Conservation (phyloP, 2,888 invertebrate species). For the Spisula subtruncata region DNA sequence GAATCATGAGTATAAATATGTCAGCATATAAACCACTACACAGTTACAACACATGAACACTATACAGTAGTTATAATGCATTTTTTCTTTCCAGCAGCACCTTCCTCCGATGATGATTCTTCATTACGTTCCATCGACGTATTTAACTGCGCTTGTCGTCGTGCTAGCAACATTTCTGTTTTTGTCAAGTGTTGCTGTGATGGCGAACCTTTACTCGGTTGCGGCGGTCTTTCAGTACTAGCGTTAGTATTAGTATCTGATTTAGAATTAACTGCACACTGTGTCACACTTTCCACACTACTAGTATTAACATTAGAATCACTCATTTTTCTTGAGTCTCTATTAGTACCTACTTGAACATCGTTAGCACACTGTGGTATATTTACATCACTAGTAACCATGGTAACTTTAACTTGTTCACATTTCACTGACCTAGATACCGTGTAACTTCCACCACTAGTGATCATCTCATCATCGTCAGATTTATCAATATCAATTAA, state of each 20-base stretch:
- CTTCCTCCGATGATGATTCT: not conserved
- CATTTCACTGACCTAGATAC: conserved; percentile 14
- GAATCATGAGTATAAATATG: not conserved
- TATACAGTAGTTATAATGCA: conserved; percentile 50
- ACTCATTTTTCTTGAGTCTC: conserved; percentile 56
- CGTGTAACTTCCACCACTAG: conserved; percentile 36
- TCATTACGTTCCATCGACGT: conserved; percentile 25
- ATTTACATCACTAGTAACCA: conserved; percentile 17
- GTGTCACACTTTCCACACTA: not conserved
- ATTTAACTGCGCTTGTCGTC: conserved; percentile 72
- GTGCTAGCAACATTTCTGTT: conserved; percentile 86
- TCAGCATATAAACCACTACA: not conserved
- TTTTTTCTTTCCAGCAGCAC: conserved; percentile 22
- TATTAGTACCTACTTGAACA: not conserved
- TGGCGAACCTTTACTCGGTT: conserved; percentile 40
- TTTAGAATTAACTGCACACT: not conserved
- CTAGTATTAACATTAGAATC: conserved; percentile 40
- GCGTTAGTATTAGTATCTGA: not conserved
- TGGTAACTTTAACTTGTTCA: conserved; percentile 22
- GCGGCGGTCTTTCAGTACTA: not conserved
- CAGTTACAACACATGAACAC: not conserved
- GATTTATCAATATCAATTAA: conserved; percentile 69
- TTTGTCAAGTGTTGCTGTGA: conserved; percentile 79
- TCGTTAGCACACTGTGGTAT: conserved; percentile 7
- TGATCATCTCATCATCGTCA: conserved; percentile 53